Evolutionary conservation across 2,113 vertebrate species (phyloP), one percentile per base, ranked within the genome.

Genomic region (Pelecanoides urinatrix): DNA sequence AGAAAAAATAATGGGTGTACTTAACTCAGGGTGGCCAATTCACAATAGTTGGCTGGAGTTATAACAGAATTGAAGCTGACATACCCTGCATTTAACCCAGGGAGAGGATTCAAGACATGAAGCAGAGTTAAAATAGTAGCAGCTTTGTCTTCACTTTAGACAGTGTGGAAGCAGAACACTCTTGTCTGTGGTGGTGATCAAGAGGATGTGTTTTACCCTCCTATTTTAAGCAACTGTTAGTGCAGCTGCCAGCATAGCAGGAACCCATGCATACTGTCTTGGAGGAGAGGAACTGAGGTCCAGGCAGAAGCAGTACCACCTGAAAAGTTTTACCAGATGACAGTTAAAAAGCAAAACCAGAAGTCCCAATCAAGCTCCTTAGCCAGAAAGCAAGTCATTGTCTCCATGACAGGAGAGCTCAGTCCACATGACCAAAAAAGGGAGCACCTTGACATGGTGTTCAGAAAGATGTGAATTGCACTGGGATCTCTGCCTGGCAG

Each of bases 181-280:
- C 25, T 15, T 36, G 14, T 63, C 25, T 36, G 29, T 21, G 2
- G 42, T 22, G 14, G 23, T 86, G 34, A 44, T 21, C 0, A 0
- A 88, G 18, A 56, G 12, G 7, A 76, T 30, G 3, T 4, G 6
- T 76, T 92, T 94, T 32, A 65, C 12, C 17, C 21, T 47, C 4
- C 4, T 65, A 9, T 32, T 79, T 85, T 61, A 76, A 59, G 30
- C 32, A 92, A 13, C 7, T 58, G 6, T 13, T 42, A 40, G 3
- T 4, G 7, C 45, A 70, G 30, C 52, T 65, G 47, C 26, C 10
- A 75, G 52, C n/a, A 75, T 3, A 62, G 14, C 75, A 83, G 42
- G 22, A 62, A 16, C 5, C 15, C 21, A 15, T 6, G 8, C 6
- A 13, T 4, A 16, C 17, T 16, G 1, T 11, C 53, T 40, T 26